Percentiles rank a stretch among this genome's conserved stretches.
Evolutionary conservation across 2,888 invertebrate genomes (phyloP).

Genomic region (Cremastinae sp.): DNA sequence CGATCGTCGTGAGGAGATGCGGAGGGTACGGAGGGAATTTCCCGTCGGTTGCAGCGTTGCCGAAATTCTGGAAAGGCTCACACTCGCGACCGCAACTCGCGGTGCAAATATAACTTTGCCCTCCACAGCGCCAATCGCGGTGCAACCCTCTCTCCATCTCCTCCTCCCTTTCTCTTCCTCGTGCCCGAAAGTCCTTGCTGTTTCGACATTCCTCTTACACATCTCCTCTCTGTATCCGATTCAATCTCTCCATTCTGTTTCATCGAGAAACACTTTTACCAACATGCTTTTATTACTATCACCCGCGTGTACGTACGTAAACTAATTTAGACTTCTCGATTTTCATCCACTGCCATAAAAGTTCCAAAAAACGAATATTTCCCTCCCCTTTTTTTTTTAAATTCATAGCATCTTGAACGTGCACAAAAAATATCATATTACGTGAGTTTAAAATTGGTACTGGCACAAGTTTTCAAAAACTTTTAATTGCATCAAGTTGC

Average conservation of each 20-base stretch:
- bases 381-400: no score
- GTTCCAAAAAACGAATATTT: no score
- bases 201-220: no score
- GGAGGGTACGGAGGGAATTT: conserved; percentile 18
- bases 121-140: conserved; percentile 11
- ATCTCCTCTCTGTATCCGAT: background rate
- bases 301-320: no score
- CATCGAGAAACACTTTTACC: background rate
- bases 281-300: no score
- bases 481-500: no score
- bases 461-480: no score
- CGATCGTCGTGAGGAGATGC: conserved; percentile 44
- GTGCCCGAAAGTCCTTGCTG: conserved; percentile 2
- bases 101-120: conserved; percentile 44
- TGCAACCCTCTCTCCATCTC: background rate
- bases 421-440: no score
- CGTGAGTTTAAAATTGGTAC: no score
- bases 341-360: background rate
- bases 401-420: no score
- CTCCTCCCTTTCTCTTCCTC: conserved; percentile 6
- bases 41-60: conserved; percentile 47
- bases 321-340: background rate
- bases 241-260: no score
- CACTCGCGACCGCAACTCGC: conserved; percentile 41
- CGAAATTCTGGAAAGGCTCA: conserved; percentile 51